Conservation (phyloP, 1,140 invertebrate species). For the Bombus balteatus region DNA sequence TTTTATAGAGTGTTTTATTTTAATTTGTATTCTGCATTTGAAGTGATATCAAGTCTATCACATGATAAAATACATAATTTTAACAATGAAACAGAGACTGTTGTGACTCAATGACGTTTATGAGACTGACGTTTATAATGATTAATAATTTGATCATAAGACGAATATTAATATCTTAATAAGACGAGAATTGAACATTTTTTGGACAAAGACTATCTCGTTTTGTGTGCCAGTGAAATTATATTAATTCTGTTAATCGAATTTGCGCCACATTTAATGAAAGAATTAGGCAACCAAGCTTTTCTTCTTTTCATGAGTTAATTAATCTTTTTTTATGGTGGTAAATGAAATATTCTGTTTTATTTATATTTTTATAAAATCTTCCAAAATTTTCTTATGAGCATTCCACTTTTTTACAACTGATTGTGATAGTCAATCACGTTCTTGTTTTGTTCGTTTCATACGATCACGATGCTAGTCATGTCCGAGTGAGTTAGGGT, state of each 20-base stretch:
- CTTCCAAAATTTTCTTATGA: neutral
- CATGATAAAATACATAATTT: neutral
- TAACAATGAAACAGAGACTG: no score
- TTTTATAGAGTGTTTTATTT: neutral
- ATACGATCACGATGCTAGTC: constrained; percentile 48
- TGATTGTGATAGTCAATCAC: neutral
- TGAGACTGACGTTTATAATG: neutral
- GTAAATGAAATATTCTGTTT: neutral
- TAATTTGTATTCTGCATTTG: neutral
- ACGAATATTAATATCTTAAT: neutral
- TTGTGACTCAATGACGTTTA: neutral
- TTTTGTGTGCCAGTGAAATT: neutral
- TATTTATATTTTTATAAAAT: neutral
- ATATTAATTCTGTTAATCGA: neutral
- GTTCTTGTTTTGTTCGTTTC: constrained; percentile 17
- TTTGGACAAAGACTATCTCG: neutral
- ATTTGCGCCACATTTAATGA: neutral
- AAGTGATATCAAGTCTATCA: no score
- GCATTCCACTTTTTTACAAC: neutral
- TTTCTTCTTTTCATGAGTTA: neutral
- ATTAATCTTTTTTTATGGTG: neutral
- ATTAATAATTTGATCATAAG: neutral
- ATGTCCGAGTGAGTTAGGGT: constrained; percentile 32
- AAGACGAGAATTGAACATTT: neutral
- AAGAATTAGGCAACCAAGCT: neutral